phyloP scores from a whole-genome alignment of 1,140 invertebrate species.

The Homarus americanus region DNA sequence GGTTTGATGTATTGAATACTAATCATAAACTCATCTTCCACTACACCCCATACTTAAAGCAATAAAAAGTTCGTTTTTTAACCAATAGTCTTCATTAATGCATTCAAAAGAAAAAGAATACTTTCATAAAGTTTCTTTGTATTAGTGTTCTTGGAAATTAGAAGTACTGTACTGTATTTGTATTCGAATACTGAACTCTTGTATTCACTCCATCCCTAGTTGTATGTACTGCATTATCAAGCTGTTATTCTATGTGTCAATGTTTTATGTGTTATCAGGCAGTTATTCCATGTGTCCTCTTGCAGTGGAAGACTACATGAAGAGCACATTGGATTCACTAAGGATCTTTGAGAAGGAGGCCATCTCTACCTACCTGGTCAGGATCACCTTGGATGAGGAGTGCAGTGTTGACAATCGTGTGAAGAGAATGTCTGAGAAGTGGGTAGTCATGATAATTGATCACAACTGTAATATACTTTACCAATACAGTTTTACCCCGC shows the following conservation, averaged over 20 bases:
- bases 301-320: slow-evolving; percentile 60
- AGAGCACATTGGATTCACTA: slow-evolving; percentile 35
- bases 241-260: background rate
- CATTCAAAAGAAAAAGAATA: no score
- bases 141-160: no score
- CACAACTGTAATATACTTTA: background rate
- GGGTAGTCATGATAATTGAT: background rate
- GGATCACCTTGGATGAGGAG: background rate
- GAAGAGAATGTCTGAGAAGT: slow-evolving; percentile 48
- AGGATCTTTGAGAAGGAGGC: slow-evolving; percentile 56
- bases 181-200: background rate
- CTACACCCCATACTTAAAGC: no score
- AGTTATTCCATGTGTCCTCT: background rate
- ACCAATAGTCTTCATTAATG: no score
- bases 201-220: no score
- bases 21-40: no score
- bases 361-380: slow-evolving; percentile 15
- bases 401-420: slow-evolving; percentile 4
- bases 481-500: no score
- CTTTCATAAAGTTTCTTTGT: no score
- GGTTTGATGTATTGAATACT: no score
- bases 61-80: no score
- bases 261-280: background rate
- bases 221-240: no score
- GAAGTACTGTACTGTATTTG: no score